These are phyloP conservation scores for Lepas anatifera DNA, from an alignment of 2,888 invertebrate species.

Conservation along the genomic window DNA sequence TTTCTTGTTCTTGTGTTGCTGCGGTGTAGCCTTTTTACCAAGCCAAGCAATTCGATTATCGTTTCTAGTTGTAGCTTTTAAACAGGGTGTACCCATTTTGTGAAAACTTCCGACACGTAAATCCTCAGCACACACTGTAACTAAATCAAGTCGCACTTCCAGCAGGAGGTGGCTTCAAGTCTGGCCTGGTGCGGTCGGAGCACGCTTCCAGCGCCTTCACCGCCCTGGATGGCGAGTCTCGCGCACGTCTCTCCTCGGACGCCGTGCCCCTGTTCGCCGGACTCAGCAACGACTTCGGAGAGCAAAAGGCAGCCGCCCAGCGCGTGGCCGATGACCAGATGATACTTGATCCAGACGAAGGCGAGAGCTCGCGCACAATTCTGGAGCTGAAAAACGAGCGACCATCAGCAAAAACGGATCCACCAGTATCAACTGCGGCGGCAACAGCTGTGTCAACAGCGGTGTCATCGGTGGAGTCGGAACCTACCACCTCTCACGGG, in stretches of 20 bases:
- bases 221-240: neutral
- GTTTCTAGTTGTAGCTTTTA: no score
- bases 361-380: neutral
- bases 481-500: neutral
- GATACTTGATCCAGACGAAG: neutral
- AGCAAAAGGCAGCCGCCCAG: neutral
- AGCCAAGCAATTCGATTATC: no score
- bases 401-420: neutral
- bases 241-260: neutral
- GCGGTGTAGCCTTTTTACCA: no score
- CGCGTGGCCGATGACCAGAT: neutral
- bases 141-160: no score
- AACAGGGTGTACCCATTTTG: no score
- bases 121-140: no score
- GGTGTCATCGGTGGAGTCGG: neutral
- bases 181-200: neutral
- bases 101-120: no score
- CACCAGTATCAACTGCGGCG: neutral
- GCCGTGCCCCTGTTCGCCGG: slow-evolving; percentile 4
- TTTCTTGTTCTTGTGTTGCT: no score
- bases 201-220: neutral
- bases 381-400: neutral
- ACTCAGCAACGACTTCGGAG: slow-evolving; percentile 4
- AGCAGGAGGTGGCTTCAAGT: neutral
- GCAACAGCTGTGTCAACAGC: neutral